A percentile compares a stretch with the other conserved stretches of the same genome.
These are phyloP conservation scores for Tupiocoris notatus DNA, from an alignment of 2,888 invertebrate genomes.

Conservation along the genomic window DNA sequence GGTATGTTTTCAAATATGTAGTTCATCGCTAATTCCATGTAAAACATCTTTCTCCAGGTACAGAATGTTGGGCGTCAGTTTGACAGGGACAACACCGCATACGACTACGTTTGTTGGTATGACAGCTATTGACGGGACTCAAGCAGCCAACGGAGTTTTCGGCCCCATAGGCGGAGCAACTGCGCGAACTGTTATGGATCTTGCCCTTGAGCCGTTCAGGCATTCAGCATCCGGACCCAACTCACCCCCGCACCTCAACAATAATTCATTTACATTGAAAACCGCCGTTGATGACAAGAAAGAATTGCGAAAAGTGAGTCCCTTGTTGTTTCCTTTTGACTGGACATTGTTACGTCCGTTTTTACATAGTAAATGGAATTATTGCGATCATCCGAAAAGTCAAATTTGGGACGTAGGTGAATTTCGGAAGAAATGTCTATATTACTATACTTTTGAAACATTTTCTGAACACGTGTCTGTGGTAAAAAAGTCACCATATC, in stretches of 20 bases:
- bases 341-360: too few species aligned
- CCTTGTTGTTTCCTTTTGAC: too few species aligned
- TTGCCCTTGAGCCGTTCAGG: constrained; percentile 65
- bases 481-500: too few species aligned
- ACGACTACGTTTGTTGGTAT: constrained; percentile 56
- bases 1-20: too few species aligned
- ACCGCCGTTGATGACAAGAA: constrained; percentile 40
- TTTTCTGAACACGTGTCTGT: too few species aligned
- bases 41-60: constrained; percentile 47
- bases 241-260: constrained; percentile 68
- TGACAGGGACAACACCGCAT: constrained; percentile 34
- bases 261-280: constrained; percentile 84
- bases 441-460: too few species aligned
- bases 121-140: constrained; percentile 55
- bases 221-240: constrained; percentile 67
- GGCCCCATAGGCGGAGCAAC: constrained; percentile 71
- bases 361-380: too few species aligned
- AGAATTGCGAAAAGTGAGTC: constrained; percentile 43
- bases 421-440: too few species aligned
- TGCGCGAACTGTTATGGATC: constrained; percentile 45
- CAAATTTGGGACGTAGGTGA: too few species aligned
- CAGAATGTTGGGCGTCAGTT: constrained; percentile 78
- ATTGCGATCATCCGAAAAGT: too few species aligned
- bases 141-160: constrained; percentile 64
- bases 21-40: too few species aligned